Evolutionary conservation across 1,140 invertebrate genomes (phyloP), one percentile per base, ranked within the genome.

Genomic region (Muscidifurax raptorellus): DNA sequence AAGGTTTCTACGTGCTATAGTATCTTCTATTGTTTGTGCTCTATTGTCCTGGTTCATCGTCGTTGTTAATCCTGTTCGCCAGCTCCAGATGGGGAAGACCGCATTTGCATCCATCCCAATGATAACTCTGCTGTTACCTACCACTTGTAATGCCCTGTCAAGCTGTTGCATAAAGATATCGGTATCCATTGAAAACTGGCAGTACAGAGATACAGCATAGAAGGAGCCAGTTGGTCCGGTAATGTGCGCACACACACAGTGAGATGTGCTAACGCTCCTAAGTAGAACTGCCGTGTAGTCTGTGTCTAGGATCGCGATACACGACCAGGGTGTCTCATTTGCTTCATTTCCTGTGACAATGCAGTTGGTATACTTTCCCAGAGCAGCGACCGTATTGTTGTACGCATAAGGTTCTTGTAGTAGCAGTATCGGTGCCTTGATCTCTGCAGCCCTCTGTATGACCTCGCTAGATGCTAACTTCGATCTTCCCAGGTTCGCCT

Each of bases 131-230:
- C 25, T 27, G 13, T 22, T 52, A 4, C 71, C 25, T 77, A 83
- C 85, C 44, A 88, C 87, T 84, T 83, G 83, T 64, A 85, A 64
- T 47, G 79, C 87, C 83, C 82, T 83, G 82, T 80, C 86, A 78
- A 87, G 71, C 0, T 77, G 74, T 2, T 47, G 28, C 15, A 81
- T 1, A 15, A 28, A 64, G 5, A 15, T 5, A 12, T 81, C 59
- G 13, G n/a, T 1, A 10, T 72, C 15, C 13, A 75, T 6, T 1
- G 18, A 47, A 28, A n/a, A 75, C 22, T 85, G 78, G 32, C 47
- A 76, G 30, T 85, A 85, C 13, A 64, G 9, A 1, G 67, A 32
- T 1, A 85, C 69, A 6, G 40, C 67, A 52, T 85, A 85, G 13
- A 85, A 27, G 1, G 28, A 30, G 25, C 40, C 32, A 5, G 36